Evolutionary conservation across 1,140 invertebrate species (phyloP).

Genomic region (Stegodyphus dumicola): DNA sequence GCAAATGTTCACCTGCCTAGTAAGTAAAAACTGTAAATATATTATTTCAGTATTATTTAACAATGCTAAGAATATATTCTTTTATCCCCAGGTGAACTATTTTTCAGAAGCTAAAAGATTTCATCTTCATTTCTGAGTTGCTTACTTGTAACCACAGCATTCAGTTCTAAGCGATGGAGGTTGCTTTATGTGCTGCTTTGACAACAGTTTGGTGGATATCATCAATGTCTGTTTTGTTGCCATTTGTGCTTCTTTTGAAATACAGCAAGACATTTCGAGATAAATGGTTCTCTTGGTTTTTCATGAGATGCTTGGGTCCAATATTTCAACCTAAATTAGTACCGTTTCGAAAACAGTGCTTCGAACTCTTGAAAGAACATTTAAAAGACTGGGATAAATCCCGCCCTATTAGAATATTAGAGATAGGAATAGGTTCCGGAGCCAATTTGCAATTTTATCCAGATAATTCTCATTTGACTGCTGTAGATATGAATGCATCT

Average conservation of each 20-base stretch:
- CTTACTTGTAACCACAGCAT: no score
- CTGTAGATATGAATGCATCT: conserved; percentile 42
- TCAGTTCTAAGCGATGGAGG: background rate
- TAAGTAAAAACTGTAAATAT: no score
- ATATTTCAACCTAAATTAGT: background rate
- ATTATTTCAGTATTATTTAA: no score
- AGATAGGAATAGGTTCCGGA: conserved; percentile 61
- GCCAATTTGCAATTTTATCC: conserved; percentile 58
- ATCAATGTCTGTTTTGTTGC: background rate
- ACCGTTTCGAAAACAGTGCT: conserved; percentile 11
- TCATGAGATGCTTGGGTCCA: background rate
- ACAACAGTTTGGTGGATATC: conserved; percentile 20
- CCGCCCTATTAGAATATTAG: conserved; percentile 29
- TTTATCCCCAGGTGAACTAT: no score
- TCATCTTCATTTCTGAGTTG: no score
- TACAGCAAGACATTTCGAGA: conserved; percentile 23
- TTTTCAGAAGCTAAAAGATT: no score
- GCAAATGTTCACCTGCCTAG: no score
- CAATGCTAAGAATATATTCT: no score
- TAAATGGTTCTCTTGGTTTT: conserved; percentile 8
- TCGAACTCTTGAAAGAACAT: conserved; percentile 19
- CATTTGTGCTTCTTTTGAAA: conserved; percentile 7
- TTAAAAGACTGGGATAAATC: background rate
- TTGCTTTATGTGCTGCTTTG: conserved; percentile 1
- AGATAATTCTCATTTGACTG: conserved; percentile 28